Conservation (phyloP, 2,797 vertebrate genomes). For the Cryptoblepharus egeriae region DNA sequence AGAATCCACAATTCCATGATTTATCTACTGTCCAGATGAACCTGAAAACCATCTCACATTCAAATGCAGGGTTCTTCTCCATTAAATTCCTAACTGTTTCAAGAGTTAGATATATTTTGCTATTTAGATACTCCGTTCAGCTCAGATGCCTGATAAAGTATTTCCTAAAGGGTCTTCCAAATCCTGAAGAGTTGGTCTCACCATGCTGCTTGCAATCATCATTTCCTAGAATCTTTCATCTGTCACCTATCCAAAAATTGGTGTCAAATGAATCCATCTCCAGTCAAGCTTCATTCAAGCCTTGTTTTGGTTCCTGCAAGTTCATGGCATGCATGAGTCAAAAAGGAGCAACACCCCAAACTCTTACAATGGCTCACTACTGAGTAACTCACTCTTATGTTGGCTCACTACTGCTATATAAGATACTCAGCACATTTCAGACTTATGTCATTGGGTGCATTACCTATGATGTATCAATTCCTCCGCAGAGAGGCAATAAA, state of each 20-base stretch:
- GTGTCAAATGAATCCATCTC: not conserved
- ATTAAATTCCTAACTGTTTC: not conserved
- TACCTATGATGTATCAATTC: not conserved
- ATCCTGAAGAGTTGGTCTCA: not conserved
- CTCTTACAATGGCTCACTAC: not conserved
- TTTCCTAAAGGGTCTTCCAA: not conserved
- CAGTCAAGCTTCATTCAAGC: not conserved
- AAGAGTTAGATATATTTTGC: not conserved
- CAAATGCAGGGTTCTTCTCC: not conserved
- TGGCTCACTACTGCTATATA: not conserved
- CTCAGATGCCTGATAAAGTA: not conserved
- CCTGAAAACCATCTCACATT: not conserved
- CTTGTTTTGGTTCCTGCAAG: not conserved
- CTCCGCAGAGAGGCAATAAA: not conserved
- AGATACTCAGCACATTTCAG: not conserved
- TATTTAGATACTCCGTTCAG: not conserved
- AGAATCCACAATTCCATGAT: not conserved
- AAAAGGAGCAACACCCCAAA: not conserved
- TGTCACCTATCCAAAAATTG: not conserved
- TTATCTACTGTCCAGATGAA: not conserved
- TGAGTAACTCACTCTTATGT: too few species aligned
- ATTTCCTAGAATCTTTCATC: not conserved
- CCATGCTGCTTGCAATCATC: not conserved
- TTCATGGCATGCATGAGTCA: not conserved
- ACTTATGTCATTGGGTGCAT: not conserved